Evolutionary conservation across 1,140 invertebrate species (phyloP), one percentile per base, ranked within the genome.

Genomic region (Dinothrombium tinctorium): DNA sequence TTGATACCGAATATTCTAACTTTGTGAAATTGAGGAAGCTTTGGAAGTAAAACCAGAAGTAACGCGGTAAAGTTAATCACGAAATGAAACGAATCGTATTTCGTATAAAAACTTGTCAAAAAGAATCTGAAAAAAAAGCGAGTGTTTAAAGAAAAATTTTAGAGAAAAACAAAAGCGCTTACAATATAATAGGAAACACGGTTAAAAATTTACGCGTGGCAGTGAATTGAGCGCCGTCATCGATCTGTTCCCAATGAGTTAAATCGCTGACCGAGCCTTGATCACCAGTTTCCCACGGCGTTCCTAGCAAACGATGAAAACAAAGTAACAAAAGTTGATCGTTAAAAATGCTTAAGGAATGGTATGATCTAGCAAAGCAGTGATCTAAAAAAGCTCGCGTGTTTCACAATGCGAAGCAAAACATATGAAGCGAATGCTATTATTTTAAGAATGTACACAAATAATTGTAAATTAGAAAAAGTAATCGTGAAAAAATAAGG

Each of bases 241-340:
- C 73, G 48, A 76, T 72, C 56, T 76, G 73, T 51, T 76, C 73
- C 73, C 73, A 76, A 49, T 73, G 71, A 1, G 73, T 75, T 45
- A 68, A 58, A 11, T 53, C 58, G 14, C 71, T 54, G 8, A 62
- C 59, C 21, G 61, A 58, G 9, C 72, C 73, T 54, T 74, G 72
- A 50, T 74, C 72, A 40, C 62, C 61, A 17, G 68, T 64, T 41
- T 70, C 65, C 69, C 72, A 76, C 9, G 73, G 73, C 2, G 72
- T 71, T 7, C 73, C 73, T 58, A 74, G 75, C 12, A 73, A 60
- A n/a, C n/a, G n/a, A n/a, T n/a, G n/a, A n/a, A n/a, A n/a, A n/a
- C n/a, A n/a, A n/a, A n/a, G n/a, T n/a, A n/a, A n/a, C n/a, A n/a
- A n/a, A n/a, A n/a, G n/a, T n/a, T n/a, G n/a, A n/a, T n/a, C n/a